phyloP scores from a whole-genome alignment of 1,140 invertebrate species.

The Laupala kohalensis region DNA sequence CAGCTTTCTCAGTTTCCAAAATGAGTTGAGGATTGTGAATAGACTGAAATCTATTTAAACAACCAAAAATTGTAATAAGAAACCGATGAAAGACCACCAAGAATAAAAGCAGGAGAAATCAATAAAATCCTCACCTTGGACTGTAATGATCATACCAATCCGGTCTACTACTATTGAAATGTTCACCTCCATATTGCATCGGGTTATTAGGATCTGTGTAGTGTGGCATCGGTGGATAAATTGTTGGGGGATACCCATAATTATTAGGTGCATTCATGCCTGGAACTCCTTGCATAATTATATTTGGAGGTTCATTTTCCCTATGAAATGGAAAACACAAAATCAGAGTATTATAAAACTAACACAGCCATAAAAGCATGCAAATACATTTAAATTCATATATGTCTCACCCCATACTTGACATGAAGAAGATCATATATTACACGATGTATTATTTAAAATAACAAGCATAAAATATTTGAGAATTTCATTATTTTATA shows the following conservation, averaged over 20 bases:
- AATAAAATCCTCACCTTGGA: constrained; percentile 27
- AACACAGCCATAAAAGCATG: too few species aligned
- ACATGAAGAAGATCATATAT: too few species aligned
- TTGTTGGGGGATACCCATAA: background rate
- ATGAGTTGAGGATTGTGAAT: constrained; percentile 36
- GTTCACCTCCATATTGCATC: constrained; percentile 28
- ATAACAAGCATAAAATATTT: too few species aligned
- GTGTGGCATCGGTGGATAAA: background rate
- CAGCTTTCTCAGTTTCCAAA: constrained; percentile 38
- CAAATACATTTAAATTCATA: too few species aligned
- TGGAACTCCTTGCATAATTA: background rate
- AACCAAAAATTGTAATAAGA: background rate
- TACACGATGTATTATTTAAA: too few species aligned
- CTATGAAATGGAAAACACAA: too few species aligned
- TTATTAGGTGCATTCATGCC: background rate
- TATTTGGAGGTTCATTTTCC: constrained; percentile 2
- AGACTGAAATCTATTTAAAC: constrained; percentile 29
- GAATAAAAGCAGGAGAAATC: background rate
- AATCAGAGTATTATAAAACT: too few species aligned
- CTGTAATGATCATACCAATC: constrained; percentile 40
- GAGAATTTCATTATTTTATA: too few species aligned
- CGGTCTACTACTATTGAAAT: constrained; percentile 32
- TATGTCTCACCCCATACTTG: background rate
- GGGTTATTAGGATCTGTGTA: background rate
- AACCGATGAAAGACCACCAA: background rate